phyloP scores from a whole-genome alignment of 2,888 invertebrate species.

The Exocentrus adspersus region DNA sequence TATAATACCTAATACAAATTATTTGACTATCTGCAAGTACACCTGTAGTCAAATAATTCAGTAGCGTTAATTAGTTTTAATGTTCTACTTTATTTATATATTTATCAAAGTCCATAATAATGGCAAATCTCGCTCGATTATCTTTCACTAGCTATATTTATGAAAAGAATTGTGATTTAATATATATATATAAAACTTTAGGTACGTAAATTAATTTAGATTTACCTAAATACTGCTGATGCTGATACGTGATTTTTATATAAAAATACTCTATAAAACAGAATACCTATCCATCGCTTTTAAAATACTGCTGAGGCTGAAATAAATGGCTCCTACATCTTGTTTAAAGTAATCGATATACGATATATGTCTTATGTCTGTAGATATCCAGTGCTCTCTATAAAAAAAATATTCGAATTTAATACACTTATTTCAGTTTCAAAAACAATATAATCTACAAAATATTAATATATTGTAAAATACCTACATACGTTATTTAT shows the following conservation, averaged over 20 bases:
- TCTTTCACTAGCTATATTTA: slow-evolving; percentile 51
- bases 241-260: slow-evolving; percentile 26
- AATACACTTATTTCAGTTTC: too few relatives aligned
- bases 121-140: slow-evolving; percentile 49
- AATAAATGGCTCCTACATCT: background rate
- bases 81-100: slow-evolving; percentile 20
- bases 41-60: slow-evolving; percentile 1
- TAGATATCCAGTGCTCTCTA: too few relatives aligned
- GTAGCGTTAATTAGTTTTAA: slow-evolving; percentile 1
- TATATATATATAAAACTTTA: slow-evolving; percentile 23
- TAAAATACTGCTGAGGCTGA: background rate
- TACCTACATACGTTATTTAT: too few relatives aligned
- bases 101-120: slow-evolving; percentile 27
- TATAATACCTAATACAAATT: slow-evolving; percentile 4
- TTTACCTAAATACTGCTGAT: slow-evolving; percentile 20
- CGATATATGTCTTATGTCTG: too few relatives aligned
- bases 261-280: slow-evolving; percentile 20
- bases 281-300: background rate
- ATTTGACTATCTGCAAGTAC: background rate
- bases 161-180: slow-evolving; percentile 46
- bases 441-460: too few relatives aligned
- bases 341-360: too few relatives aligned
- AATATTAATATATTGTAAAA: too few relatives aligned
- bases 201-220: slow-evolving; percentile 22
- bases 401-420: too few relatives aligned